phyloP scores from a whole-genome alignment of 2,888 invertebrate species.

The Heteropelma amictum region DNA sequence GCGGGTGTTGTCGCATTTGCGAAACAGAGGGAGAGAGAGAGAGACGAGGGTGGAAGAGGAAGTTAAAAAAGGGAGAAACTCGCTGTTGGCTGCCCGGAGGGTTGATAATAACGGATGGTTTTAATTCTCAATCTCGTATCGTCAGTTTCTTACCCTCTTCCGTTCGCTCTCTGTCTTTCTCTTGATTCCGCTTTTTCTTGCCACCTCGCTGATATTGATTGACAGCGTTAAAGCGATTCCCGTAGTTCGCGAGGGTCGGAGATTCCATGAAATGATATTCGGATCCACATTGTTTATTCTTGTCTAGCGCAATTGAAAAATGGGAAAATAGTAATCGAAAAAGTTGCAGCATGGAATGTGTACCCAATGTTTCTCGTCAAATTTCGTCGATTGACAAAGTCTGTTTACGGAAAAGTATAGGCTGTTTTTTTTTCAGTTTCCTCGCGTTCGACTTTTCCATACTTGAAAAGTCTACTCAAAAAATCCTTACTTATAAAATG shows the following conservation, averaged over 20 bases:
- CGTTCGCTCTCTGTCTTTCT: neutral
- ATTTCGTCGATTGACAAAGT: too few species aligned
- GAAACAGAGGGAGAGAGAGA: neutral
- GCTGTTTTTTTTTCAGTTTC: too few species aligned
- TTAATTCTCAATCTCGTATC: conserved; percentile 45
- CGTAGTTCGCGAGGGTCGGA: neutral
- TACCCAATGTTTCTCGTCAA: too few species aligned
- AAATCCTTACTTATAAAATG: too few species aligned
- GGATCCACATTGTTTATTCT: too few species aligned
- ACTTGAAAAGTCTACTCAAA: too few species aligned
- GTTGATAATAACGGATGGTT: conserved; percentile 46
- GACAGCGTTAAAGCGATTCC: neutral
- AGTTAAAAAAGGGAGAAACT: conserved; percentile 16
- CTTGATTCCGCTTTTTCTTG: neutral
- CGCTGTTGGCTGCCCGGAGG: conserved; percentile 7
- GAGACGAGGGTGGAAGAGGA: neutral
- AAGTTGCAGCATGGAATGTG: too few species aligned
- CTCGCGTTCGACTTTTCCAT: too few species aligned
- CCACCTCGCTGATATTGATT: neutral
- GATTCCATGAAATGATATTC: too few species aligned
- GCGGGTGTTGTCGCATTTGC: conserved; percentile 15
- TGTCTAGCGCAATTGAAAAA: too few species aligned
- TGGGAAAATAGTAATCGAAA: too few species aligned
- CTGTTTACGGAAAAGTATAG: too few species aligned
- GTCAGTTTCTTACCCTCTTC: neutral